Conservation (phyloP, 2,888 invertebrate genomes). For the Mesorhabditis spiculigera region DNA sequence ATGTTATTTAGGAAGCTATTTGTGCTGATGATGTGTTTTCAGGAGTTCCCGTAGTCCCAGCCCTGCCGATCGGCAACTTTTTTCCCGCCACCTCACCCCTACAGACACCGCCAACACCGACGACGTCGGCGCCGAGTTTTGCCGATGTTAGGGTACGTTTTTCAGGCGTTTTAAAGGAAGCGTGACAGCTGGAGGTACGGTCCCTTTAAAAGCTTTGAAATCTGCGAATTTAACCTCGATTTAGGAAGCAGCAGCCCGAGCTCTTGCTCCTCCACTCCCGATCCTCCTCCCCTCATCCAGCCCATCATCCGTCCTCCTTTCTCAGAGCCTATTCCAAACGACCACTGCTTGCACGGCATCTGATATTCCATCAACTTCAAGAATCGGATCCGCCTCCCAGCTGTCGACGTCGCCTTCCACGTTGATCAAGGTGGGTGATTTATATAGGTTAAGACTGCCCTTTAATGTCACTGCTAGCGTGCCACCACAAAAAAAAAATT, state of each 20-base stretch:
- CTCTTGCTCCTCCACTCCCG: constrained; percentile 3
- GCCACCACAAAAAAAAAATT: too few species aligned
- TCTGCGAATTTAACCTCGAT: not conserved
- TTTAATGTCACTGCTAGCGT: too few species aligned
- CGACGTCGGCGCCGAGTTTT: not conserved
- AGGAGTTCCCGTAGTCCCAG: not conserved
- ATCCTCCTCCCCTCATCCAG: not conserved
- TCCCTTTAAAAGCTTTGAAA: not conserved
- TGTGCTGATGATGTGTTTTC: too few species aligned
- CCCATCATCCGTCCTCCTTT: not conserved
- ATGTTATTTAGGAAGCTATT: too few species aligned
- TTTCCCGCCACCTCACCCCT: not conserved
- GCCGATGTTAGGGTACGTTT: not conserved
- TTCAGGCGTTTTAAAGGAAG: not conserved
- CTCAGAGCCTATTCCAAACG: not conserved
- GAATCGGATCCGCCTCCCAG: not conserved
- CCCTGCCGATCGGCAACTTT: not conserved
- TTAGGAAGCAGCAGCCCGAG: not conserved
- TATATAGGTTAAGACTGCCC: too few species aligned
- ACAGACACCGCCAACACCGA: not conserved
- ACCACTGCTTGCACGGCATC: not conserved
- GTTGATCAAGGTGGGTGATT: too few species aligned
- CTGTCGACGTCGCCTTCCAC: not conserved
- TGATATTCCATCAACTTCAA: constrained; percentile 2
- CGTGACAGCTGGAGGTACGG: not conserved